Conservation (phyloP, 2,113 vertebrate species). For the Noturus placidus region DNA sequence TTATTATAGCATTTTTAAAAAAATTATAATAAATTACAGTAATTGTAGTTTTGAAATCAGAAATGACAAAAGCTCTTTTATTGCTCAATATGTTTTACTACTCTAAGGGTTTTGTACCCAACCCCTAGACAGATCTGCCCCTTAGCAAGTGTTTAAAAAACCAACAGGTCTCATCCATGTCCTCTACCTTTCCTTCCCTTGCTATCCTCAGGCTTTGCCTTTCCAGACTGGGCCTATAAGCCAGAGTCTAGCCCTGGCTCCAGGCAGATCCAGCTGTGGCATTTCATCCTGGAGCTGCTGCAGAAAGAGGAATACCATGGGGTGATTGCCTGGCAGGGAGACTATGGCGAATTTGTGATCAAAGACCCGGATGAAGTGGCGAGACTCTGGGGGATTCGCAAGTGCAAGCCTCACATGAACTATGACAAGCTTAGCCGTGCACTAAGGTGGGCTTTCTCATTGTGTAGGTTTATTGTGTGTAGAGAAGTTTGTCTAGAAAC, state of each 20-base stretch:
- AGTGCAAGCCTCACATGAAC: constrained; percentile 94
- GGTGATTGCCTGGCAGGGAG: constrained; percentile 90
- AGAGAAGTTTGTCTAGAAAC: not conserved
- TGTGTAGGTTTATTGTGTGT: not conserved
- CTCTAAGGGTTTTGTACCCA: constrained; percentile 65
- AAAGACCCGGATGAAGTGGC: constrained; percentile 91
- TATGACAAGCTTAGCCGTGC: constrained; percentile 92
- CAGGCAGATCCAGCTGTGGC: constrained; percentile 84
- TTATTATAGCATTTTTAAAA: not conserved
- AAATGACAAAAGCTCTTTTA: not conserved
- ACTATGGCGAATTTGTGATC: constrained; percentile 92
- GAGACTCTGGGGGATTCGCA: constrained; percentile 83
- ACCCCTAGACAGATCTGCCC: constrained; percentile 63
- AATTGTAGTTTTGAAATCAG: not conserved
- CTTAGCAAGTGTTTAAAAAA: constrained; percentile 57
- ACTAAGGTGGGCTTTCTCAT: constrained; percentile 73
- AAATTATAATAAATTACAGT: too few species aligned
- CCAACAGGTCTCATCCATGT: constrained; percentile 58
- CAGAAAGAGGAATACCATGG: constrained; percentile 90
- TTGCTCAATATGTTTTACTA: not conserved
- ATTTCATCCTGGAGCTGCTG: constrained; percentile 90
- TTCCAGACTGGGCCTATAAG: constrained; percentile 94
- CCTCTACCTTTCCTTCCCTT: constrained; percentile 54
- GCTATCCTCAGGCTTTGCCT: constrained; percentile 80
- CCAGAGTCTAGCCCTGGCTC: constrained; percentile 86